phyloP scores from a whole-genome alignment of 2,888 invertebrate genomes.

The Cybosia mesomella region DNA sequence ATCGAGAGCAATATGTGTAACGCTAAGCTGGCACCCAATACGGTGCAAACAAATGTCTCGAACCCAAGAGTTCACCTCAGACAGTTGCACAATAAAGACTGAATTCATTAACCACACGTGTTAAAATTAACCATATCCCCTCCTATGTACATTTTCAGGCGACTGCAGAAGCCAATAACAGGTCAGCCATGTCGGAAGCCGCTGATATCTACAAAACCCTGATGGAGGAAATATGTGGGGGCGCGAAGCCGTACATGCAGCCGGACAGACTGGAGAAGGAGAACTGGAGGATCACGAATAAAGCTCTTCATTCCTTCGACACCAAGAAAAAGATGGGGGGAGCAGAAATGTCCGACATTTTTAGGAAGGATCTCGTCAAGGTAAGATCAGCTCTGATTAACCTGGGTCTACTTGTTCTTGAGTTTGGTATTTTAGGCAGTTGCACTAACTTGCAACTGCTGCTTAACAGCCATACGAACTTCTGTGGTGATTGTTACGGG shows the following conservation, averaged over 20 bases:
- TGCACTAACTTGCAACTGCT: too few species aligned
- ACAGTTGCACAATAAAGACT: too few species aligned
- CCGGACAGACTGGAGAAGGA: slow-evolving; percentile 93
- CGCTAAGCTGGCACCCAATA: too few species aligned
- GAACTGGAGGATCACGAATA: slow-evolving; percentile 92
- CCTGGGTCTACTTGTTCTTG: too few species aligned
- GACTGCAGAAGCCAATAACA: slow-evolving; percentile 99
- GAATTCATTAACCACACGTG: too few species aligned
- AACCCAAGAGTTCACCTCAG: too few species aligned
- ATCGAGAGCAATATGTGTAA: too few species aligned
- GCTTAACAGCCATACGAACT: too few species aligned
- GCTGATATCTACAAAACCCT: slow-evolving; percentile 94
- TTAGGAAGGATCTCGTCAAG: slow-evolving; percentile 91
- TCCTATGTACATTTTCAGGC: slow-evolving; percentile 90
- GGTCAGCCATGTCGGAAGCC: slow-evolving; percentile 97
- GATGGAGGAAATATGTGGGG: slow-evolving; percentile 99
- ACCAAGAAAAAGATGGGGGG: slow-evolving; percentile 99
- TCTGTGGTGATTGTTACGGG: too few species aligned
- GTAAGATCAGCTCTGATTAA: slow-evolving; percentile 72
- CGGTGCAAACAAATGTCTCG: too few species aligned
- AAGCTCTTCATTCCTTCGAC: slow-evolving; percentile 91
- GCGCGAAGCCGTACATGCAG: slow-evolving; percentile 95
- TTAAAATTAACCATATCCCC: too few species aligned
- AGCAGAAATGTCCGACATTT: slow-evolving; percentile 94
- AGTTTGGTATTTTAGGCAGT: too few species aligned